Evolutionary conservation across 2,113 vertebrate species (phyloP).

Genomic region (Indicator indicator): DNA sequence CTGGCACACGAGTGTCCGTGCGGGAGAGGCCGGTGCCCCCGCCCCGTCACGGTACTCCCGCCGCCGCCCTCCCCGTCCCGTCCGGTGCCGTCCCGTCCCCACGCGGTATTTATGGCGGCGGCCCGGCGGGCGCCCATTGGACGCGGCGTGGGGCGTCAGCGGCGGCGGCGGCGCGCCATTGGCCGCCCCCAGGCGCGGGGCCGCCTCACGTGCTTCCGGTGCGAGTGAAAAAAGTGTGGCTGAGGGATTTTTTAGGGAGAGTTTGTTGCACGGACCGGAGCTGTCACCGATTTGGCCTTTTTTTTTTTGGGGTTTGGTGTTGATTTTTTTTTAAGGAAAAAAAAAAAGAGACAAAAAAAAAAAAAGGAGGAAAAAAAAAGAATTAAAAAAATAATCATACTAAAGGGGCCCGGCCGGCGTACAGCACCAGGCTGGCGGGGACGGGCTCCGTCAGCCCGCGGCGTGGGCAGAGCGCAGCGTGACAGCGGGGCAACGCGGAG

Average conservation of each 20-base stretch:
- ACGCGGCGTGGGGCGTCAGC: slow-evolving; percentile 73
- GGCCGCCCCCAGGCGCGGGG: slow-evolving; percentile 83
- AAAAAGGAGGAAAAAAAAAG: neutral
- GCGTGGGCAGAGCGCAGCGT: slow-evolving; percentile 73
- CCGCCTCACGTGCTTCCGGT: slow-evolving; percentile 91
- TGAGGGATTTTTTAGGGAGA: slow-evolving; percentile 85
- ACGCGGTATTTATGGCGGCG: slow-evolving; percentile 75
- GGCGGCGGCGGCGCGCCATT: slow-evolving; percentile 73
- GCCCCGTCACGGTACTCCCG: neutral
- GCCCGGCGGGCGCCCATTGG: slow-evolving; percentile 79
- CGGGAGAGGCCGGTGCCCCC: neutral
- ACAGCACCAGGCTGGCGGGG: slow-evolving; percentile 59
- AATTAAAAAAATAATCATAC: neutral
- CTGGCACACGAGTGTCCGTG: too few species aligned
- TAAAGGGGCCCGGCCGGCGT: slow-evolving; percentile 56
- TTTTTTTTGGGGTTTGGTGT: neutral
- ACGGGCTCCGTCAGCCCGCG: slow-evolving; percentile 76
- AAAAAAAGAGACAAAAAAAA: neutral
- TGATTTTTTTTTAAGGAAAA: neutral
- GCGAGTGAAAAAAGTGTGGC: slow-evolving; percentile 80
- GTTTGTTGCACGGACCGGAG: slow-evolving; percentile 83
- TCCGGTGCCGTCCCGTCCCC: slow-evolving; percentile 33
- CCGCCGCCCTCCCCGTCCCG: slow-evolving; percentile 5
- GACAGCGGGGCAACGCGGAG: slow-evolving; percentile 44
- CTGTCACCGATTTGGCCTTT: slow-evolving; percentile 82